Percentiles rank a stretch among this genome's conserved stretches.
Evolutionary conservation across 2,113 vertebrate genomes (phyloP).

Genomic region (Arothron firmamentum): DNA sequence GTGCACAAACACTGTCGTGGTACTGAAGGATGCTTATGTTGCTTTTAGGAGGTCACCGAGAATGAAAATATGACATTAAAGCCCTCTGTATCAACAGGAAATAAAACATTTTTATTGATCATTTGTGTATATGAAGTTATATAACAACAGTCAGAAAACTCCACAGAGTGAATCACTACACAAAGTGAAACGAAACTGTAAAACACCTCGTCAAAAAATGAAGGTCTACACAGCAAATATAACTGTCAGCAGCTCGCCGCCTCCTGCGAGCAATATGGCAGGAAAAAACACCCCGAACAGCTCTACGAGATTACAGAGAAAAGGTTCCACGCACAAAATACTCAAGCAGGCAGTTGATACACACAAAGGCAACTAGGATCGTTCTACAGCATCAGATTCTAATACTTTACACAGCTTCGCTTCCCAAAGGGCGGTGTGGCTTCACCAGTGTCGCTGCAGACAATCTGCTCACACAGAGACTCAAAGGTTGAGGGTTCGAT

Average conservation of each 20-base stretch:
- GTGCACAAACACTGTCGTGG: not conserved
- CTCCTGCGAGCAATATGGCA: conserved; percentile 87
- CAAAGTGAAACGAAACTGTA: conserved; percentile 95
- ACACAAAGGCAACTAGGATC: conserved; percentile 99
- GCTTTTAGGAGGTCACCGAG: not conserved
- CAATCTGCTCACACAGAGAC: conserved; percentile 77
- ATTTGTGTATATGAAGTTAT: conserved; percentile 97
- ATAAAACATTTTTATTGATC: conserved; percentile 99
- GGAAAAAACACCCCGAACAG: conserved; percentile 93
- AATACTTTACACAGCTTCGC: conserved; percentile 97
- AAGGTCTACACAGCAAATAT: conserved; percentile 97
- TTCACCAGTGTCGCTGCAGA: conserved; percentile 57
- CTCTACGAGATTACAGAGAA: conserved; percentile 96
- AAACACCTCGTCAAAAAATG: conserved; percentile 97
- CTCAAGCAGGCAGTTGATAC: conserved; percentile 99
- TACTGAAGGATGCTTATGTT: not conserved
- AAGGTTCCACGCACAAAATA: conserved; percentile 94
- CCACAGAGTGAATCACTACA: conserved; percentile 98
- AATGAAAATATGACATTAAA: conserved; percentile 48
- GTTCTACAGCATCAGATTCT: conserved; percentile 98
- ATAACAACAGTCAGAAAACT: conserved; percentile 99
- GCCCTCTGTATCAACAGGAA: conserved; percentile 92
- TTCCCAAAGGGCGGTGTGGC: conserved; percentile 86
- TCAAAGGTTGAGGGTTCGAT: conserved; percentile 32
- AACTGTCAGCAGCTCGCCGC: conserved; percentile 83